Evolutionary conservation across 92 coral and sea anemone species (phyloP).

Genomic region (Diadumene lineata): DNA sequence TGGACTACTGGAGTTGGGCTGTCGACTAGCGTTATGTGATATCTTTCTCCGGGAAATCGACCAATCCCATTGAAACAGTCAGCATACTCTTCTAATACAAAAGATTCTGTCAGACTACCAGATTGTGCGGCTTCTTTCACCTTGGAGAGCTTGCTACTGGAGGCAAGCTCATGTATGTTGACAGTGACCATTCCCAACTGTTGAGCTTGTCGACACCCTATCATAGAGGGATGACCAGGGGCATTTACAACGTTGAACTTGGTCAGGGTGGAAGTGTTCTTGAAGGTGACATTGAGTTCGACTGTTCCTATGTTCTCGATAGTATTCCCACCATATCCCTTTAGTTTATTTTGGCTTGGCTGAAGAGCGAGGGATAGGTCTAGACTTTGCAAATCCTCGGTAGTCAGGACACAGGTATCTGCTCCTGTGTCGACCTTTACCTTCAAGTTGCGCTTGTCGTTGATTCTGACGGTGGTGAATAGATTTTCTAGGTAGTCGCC

Average conservation of each 20-base stretch:
- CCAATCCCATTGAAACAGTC: background rate
- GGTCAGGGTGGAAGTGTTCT: slow-evolving; percentile 29
- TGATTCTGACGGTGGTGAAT: slow-evolving; percentile 27
- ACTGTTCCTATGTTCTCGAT: slow-evolving; percentile 52
- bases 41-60: slow-evolving; percentile 13
- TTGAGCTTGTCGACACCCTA: slow-evolving; percentile 49
- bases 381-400: slow-evolving; percentile 35
- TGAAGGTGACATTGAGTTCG: slow-evolving; percentile 38
- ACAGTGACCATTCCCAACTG: slow-evolving; percentile 45
- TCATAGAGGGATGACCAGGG: slow-evolving; percentile 61
- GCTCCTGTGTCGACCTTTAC: slow-evolving; percentile 54
- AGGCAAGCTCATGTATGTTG: slow-evolving; percentile 27
- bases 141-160: too few species aligned
- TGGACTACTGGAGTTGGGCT: slow-evolving; percentile 49
- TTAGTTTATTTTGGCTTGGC: slow-evolving; percentile 31
- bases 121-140: slow-evolving; percentile 25
- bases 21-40: slow-evolving; percentile 40
- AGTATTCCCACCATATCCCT: slow-evolving; percentile 44
- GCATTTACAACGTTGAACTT: slow-evolving; percentile 50
- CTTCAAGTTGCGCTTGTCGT: slow-evolving; percentile 26
- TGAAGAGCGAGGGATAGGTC: slow-evolving; percentile 24
- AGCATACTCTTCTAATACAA: slow-evolving; percentile 40
- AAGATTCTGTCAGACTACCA: slow-evolving; percentile 29
- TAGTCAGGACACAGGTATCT: slow-evolving; percentile 51
- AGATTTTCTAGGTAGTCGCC: slow-evolving; percentile 47